A percentile compares a stretch with the other conserved stretches of the same genome.
phyloP scores from a whole-genome alignment of 2,113 vertebrate species.

The Neomonachus schauinslandi region DNA sequence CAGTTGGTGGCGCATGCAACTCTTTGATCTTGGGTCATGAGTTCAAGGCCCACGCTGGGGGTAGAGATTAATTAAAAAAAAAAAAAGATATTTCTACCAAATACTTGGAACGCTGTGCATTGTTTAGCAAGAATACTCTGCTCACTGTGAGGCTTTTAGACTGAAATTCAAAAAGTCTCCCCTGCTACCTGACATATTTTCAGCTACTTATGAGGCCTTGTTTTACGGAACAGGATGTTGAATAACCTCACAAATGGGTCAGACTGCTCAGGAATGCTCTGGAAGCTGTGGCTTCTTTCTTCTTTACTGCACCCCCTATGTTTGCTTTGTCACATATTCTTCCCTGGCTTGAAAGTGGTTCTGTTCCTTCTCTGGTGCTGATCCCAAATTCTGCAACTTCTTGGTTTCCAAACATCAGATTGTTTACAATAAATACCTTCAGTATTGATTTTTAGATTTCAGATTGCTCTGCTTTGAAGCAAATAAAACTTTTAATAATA shows the following conservation, averaged over 20 bases:
- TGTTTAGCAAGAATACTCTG: slow-evolving; percentile 21
- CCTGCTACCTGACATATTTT: slow-evolving; percentile 78
- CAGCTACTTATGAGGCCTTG: slow-evolving; percentile 56
- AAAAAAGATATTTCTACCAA: slow-evolving; percentile 2
- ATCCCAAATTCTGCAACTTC: slow-evolving; percentile 42
- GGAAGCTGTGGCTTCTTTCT: slow-evolving; percentile 28
- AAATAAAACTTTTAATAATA: background rate
- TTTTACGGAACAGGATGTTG: slow-evolving; percentile 60
- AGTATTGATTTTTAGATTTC: slow-evolving; percentile 42
- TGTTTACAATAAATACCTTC: slow-evolving; percentile 51
- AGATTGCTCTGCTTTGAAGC: slow-evolving; percentile 17
- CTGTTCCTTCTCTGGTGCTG: slow-evolving; percentile 31
- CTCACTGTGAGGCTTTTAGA: background rate
- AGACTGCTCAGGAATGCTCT: slow-evolving; percentile 43
- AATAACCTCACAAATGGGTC: slow-evolving; percentile 71
- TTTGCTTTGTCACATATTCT: slow-evolving; percentile 26
- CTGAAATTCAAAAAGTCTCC: slow-evolving; percentile 53
- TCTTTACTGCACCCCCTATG: background rate
- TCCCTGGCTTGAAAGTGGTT: background rate
- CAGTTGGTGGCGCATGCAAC: background rate
- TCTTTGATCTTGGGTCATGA: background rate
- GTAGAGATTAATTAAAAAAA: background rate
- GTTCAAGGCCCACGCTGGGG: background rate
- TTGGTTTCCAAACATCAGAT: slow-evolving; percentile 49
- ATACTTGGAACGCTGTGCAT: background rate